Evolutionary conservation across 2,888 invertebrate species (phyloP).

Genomic region (Amphimallon solstitiale): DNA sequence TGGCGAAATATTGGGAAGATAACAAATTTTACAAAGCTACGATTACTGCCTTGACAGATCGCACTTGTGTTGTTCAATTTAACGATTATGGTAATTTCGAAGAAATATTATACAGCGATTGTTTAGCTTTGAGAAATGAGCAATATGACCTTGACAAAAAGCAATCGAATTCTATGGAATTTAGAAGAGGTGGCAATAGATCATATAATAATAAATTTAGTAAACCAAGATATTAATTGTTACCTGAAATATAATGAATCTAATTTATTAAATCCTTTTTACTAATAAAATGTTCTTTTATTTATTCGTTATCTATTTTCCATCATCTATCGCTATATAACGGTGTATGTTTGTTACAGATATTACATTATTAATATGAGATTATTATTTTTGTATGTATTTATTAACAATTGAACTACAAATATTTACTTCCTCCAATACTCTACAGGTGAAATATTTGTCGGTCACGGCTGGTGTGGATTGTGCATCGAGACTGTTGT

Average conservation of each 20-base stretch:
- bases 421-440: too few species aligned
- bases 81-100: slow-evolving; percentile 91
- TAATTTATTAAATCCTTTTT: slow-evolving; percentile 34
- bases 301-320: neutral
- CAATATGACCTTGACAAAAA: slow-evolving; percentile 19
- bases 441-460: too few species aligned
- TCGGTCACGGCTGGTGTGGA: too few species aligned
- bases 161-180: slow-evolving; percentile 41
- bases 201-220: slow-evolving; percentile 28
- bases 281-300: neutral
- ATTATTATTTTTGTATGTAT: too few species aligned
- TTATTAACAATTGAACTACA: too few species aligned
- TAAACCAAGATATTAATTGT: slow-evolving; percentile 33
- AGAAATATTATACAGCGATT: slow-evolving; percentile 85
- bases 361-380: too few species aligned
- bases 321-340: too few species aligned
- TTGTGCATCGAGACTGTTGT: too few species aligned
- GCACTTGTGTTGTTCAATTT: slow-evolving; percentile 87
- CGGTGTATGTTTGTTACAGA: too few species aligned
- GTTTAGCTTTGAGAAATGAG: slow-evolving; percentile 66
- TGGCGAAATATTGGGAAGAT: slow-evolving; percentile 95
- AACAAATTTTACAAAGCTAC: slow-evolving; percentile 87
- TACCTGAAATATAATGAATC: slow-evolving; percentile 27
- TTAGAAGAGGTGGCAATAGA: slow-evolving; percentile 36
- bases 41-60: slow-evolving; percentile 83